A percentile compares a stretch with the other conserved stretches of the same genome.
These are phyloP conservation scores for Capricornis sumatraensis DNA, from an alignment of 2,113 vertebrate genomes.

Conservation along the genomic window DNA sequence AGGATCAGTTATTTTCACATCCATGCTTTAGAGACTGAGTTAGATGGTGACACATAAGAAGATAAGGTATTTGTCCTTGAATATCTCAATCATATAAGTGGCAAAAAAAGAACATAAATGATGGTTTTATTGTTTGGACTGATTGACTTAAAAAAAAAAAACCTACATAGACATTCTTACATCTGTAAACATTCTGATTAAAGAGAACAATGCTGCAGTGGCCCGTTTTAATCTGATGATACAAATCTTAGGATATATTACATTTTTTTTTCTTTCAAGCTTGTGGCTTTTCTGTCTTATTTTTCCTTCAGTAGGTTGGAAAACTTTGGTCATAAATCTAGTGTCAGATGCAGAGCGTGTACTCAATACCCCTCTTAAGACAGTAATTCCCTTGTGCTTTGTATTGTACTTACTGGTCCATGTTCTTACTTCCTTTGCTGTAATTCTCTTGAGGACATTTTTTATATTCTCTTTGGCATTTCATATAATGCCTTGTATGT, in stretches of 20 bases:
- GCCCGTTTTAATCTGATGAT: background rate
- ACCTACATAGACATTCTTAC: background rate
- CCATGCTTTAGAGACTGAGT: background rate
- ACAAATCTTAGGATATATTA: background rate
- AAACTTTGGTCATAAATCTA: background rate
- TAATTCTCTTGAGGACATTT: background rate
- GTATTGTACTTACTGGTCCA: background rate
- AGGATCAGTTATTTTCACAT: background rate
- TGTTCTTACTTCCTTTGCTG: background rate
- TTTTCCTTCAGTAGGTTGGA: background rate
- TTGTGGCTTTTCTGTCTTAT: background rate
- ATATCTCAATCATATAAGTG: background rate
- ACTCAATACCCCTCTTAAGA: background rate
- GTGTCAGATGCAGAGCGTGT: background rate
- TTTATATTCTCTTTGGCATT: background rate
- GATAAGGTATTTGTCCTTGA: background rate
- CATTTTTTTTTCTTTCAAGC: background rate
- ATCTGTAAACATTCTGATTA: background rate
- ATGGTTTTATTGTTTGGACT: background rate
- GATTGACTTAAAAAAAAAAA: background rate
- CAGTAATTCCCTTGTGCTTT: background rate
- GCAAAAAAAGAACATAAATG: background rate
- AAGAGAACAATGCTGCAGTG: background rate
- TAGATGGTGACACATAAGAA: background rate
- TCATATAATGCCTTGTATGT: background rate